These are phyloP conservation scores for Dendrolimus houi DNA, from an alignment of 2,888 invertebrate genomes.

Conservation along the genomic window DNA sequence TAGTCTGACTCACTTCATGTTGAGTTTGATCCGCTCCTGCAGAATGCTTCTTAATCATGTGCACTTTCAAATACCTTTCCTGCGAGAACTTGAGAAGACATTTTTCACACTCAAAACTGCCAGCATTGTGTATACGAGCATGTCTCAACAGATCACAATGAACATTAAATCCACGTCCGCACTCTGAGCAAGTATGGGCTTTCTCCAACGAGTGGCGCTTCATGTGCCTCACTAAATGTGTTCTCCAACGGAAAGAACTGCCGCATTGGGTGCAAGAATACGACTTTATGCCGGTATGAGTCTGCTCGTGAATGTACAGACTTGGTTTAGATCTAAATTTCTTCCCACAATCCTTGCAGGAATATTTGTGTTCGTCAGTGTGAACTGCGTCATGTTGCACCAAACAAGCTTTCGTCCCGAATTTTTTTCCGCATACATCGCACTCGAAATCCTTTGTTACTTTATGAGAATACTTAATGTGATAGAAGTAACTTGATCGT, in stretches of 20 bases:
- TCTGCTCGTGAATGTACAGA: constrained; percentile 64
- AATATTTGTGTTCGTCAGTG: constrained; percentile 47
- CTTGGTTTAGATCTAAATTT: constrained; percentile 62
- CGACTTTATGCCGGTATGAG: constrained; percentile 32
- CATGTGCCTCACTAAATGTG: constrained; percentile 57
- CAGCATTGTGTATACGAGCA: constrained; percentile 57
- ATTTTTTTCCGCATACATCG: constrained; percentile 59
- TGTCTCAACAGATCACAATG: constrained; percentile 68
- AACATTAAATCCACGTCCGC: constrained; percentile 63
- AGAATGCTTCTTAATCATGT: constrained; percentile 45
- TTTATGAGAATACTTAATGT: constrained; percentile 65
- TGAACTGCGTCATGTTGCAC: constrained; percentile 63
- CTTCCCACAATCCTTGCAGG: constrained; percentile 65
- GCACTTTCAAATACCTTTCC: constrained; percentile 68
- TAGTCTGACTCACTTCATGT: background rate
- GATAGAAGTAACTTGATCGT: constrained; percentile 70
- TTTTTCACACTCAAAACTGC: constrained; percentile 48
- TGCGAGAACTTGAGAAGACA: constrained; percentile 69
- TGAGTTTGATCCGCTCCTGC: background rate
- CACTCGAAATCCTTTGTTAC: constrained; percentile 61
- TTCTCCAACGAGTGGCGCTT: constrained; percentile 51
- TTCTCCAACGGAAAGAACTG: constrained; percentile 60
- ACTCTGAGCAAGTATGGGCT: constrained; percentile 54
- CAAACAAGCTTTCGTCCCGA: constrained; percentile 58
- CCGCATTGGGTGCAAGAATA: constrained; percentile 40